Base-by-base conservation (phyloP, 1,140 invertebrate species). In the Harlomillsia oculata region DNA sequence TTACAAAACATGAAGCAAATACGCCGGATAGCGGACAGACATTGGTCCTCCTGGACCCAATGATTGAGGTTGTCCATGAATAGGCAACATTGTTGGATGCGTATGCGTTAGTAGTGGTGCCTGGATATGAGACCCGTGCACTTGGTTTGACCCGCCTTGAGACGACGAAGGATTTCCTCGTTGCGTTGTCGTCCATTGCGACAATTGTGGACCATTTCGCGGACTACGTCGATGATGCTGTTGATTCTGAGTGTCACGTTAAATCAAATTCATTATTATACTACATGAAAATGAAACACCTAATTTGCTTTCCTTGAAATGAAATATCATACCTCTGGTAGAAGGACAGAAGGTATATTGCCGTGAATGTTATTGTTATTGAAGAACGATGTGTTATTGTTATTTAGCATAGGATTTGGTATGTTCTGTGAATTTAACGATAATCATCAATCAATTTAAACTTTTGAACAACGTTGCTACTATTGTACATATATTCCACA, bases 1-100 rank as follows among this genome's bases (percentile, higher is more conserved):
- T 79, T 76, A 87, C 83, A 89, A 72, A 76, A 89, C 86, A 70
- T 87, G 85, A 18, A 88, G 74, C 36, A 87, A 74, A 67, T 87
- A 82, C 64, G 84, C 83, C 32, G 76, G 71, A 57, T 75, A n/a
- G n/a, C n/a, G n/a, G n/a, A n/a, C n/a, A n/a, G n/a, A n/a, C n/a
- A n/a, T n/a, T n/a, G n/a, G n/a, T n/a, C n/a, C n/a, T n/a, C n/a
- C n/a, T n/a, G n/a, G n/a, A n/a, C n/a, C n/a, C n/a, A n/a, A n/a
- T n/a, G n/a, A n/a, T n/a, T n/a, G n/a, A n/a, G n/a, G n/a, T n/a
- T n/a, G n/a, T n/a, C n/a, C n/a, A n/a, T n/a, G n/a, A n/a, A n/a
- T n/a, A 76, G 14, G 72, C 30, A 2, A 64, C 16, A 32, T 48
- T 53, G 26, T 70, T 69, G 6, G 71, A 68, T 11, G 66, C 49